Evolutionary conservation across 2,797 vertebrate genomes (phyloP).

Genomic region (Melanotaenia boesemani): DNA sequence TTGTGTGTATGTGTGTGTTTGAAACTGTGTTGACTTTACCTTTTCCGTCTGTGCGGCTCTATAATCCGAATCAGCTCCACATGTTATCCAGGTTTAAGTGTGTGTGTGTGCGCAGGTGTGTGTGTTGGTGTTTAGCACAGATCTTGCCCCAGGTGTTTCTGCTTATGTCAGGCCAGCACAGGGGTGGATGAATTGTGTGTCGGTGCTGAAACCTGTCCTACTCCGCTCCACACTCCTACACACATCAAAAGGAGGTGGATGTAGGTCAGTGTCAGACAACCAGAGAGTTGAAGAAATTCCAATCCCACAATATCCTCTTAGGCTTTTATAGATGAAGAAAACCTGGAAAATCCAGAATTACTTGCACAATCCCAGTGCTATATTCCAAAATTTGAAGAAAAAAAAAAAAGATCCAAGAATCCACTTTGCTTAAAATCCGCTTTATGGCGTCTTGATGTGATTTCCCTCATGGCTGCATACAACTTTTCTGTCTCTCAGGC

Average conservation of each 20-base stretch:
- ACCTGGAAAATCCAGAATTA: slow-evolving; percentile 73
- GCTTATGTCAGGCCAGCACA: slow-evolving; percentile 46
- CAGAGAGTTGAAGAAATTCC: slow-evolving; percentile 60
- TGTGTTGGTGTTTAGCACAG: slow-evolving; percentile 40
- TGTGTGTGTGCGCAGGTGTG: slow-evolving; percentile 29
- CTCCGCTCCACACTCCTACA: slow-evolving; percentile 46
- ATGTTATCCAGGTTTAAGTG: slow-evolving; percentile 73
- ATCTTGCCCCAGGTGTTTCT: slow-evolving; percentile 71
- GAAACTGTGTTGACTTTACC: slow-evolving; percentile 62
- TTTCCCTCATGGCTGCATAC: slow-evolving; percentile 50
- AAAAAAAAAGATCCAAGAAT: slow-evolving; percentile 60
- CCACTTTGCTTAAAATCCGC: slow-evolving; percentile 69
- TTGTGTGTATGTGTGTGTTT: slow-evolving; percentile 27
- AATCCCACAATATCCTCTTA: slow-evolving; percentile 74
- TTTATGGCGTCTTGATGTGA: slow-evolving; percentile 52
- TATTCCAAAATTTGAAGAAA: slow-evolving; percentile 60
- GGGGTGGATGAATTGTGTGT: slow-evolving; percentile 30
- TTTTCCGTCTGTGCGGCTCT: slow-evolving; percentile 80
- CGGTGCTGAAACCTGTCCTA: slow-evolving; percentile 55
- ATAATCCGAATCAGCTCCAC: slow-evolving; percentile 81
- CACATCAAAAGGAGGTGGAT: slow-evolving; percentile 62
- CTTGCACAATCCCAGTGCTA: slow-evolving; percentile 45
- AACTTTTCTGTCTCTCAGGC: slow-evolving; percentile 28
- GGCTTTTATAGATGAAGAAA: slow-evolving; percentile 66
- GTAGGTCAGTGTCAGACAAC: slow-evolving; percentile 67